Base-by-base conservation (phyloP, 2,113 vertebrate genomes). In the Reinhardtius hippoglossoides region DNA sequence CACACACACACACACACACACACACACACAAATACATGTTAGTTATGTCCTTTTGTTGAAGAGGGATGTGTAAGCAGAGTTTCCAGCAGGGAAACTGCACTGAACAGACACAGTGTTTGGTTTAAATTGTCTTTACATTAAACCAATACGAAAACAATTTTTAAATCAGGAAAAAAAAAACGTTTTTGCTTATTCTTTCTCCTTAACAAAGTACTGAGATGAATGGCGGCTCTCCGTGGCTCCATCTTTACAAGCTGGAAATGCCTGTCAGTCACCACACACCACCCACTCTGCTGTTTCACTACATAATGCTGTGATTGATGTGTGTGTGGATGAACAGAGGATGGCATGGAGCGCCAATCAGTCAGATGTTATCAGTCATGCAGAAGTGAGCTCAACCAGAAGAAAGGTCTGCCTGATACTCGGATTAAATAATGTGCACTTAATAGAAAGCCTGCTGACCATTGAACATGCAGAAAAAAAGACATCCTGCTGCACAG, bases 221-320 rank as follows among this genome's bases (percentile, higher is more conserved):
- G 65, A 75, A 58, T 12, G 48, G 23, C 44, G 62, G 20, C 50
- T 67, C 63, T 73, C 44, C 23, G 21, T 69, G 57, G 58, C 42
- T 35, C 64, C 58, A 67, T 77, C 79, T 79, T 64, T 67, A 21
- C 14, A 9, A 14, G 14, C 73, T 74, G 56, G 48, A 81, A 81
- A 63, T 54, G 55, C 74, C 77, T 76, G 68, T 84, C 85, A 84
- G 61, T 79, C 83, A 65, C 42, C 74, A 16, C 78, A 74, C 67
- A 26, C 66, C 80, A 83, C 87, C 83, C 84, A 87, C 87, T 83
- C 69, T 62, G 64, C 63, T 35, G 23, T 42, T 60, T 63, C 59
- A 62, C 48, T 14, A 18, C 78, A 88, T 66, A 89, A 88, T 79
- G 67, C 77, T 42, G 77, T 76, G 86, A 88, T 63, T 81, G 87